A percentile compares a stretch with the other conserved stretches of the same genome.
phyloP scores from a whole-genome alignment of 2,888 invertebrate species.

The Artemia sinica region DNA sequence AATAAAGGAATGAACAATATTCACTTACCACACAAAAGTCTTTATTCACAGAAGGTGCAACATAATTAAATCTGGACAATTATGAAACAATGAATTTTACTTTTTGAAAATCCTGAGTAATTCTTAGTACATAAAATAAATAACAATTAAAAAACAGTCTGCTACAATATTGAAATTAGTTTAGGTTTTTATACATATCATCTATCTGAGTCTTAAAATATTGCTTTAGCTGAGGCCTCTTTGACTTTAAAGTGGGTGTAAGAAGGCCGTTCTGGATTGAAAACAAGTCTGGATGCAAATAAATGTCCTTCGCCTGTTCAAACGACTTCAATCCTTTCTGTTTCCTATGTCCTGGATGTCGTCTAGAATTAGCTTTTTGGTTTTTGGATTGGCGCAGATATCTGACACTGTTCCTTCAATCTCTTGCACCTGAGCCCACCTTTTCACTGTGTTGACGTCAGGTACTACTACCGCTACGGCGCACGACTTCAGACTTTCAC shows the following conservation, averaged over 20 bases:
- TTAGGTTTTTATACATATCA: slow-evolving; percentile 68
- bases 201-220: slow-evolving; percentile 86
- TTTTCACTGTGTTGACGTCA: slow-evolving; percentile 75
- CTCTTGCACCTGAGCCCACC: slow-evolving; percentile 71
- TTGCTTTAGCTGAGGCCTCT: slow-evolving; percentile 71
- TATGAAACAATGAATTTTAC: no score
- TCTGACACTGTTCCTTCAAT: slow-evolving; percentile 70
- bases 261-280: slow-evolving; percentile 89
- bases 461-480: slow-evolving; percentile 88
- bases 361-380: slow-evolving; percentile 69
- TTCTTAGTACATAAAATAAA: no score
- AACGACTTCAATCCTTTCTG: slow-evolving; percentile 82
- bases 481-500: slow-evolving; percentile 88
- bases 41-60: no score
- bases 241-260: slow-evolving; percentile 88
- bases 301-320: slow-evolving; percentile 90
- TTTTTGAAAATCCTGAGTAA: no score
- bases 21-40: no score
- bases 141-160: no score
- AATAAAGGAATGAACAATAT: slow-evolving; percentile 8
- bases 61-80: no score
- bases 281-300: slow-evolving; percentile 84
- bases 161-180: slow-evolving; percentile 33
- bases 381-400: slow-evolving; percentile 64
- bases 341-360: slow-evolving; percentile 78